phyloP scores from a whole-genome alignment of 2,113 vertebrate genomes.

The Elephas maximus region DNA sequence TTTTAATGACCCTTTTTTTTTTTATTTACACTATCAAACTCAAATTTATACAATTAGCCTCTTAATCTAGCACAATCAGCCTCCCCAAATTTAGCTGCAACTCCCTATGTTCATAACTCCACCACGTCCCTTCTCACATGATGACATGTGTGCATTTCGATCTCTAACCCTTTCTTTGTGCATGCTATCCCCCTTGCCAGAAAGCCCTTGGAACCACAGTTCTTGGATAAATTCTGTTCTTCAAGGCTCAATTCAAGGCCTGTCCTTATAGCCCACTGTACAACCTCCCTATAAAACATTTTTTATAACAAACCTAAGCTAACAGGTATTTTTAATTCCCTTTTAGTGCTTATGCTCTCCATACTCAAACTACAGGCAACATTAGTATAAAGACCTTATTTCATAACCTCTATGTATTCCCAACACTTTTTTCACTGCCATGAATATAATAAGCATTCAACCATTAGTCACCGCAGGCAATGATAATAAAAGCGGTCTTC shows the following conservation, averaged over 20 bases:
- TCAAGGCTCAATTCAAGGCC: neutral
- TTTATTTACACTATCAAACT: neutral
- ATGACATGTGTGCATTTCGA: neutral
- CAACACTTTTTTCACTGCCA: too few species aligned
- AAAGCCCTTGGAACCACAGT: neutral
- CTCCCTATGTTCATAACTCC: neutral
- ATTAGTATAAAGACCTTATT: neutral
- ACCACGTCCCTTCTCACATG: neutral
- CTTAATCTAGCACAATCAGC: neutral
- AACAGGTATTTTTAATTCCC: neutral
- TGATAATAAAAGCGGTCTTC: too few species aligned
- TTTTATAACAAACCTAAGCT: neutral
- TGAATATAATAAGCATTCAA: too few species aligned
- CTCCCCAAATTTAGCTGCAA: neutral
- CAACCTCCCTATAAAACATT: neutral
- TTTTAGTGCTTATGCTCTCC: neutral
- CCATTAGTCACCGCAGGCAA: too few species aligned
- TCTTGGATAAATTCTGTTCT: neutral
- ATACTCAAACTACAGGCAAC: neutral
- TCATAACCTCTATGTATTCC: too few species aligned
- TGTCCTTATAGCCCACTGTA: neutral
- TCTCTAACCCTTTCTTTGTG: neutral
- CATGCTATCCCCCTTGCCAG: neutral
- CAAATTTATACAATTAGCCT: neutral
- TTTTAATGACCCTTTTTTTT: neutral